A percentile compares a stretch with the other conserved stretches of the same genome.
These are phyloP conservation scores for Drosophila melanosoma DNA, from an alignment of 2,888 invertebrate genomes.

Conservation along the genomic window DNA sequence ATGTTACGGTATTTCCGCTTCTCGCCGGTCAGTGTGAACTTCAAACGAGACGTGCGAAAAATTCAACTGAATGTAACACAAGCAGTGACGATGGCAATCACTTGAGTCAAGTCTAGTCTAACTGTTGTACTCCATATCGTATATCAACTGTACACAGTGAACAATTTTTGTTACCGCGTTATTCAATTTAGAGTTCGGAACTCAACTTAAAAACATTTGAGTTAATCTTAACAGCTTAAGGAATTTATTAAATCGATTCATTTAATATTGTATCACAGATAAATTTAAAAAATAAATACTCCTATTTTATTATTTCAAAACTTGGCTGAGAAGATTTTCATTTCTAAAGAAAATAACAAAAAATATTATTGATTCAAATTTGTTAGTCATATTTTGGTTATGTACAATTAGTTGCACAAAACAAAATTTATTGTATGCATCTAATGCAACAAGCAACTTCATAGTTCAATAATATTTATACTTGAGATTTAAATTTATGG, in stretches of 20 bases:
- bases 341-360: not conserved
- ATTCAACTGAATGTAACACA: slow-evolving; percentile 70
- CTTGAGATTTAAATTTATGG: not conserved
- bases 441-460: not conserved
- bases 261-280: not conserved
- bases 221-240: not conserved
- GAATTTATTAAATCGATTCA: not conserved
- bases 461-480: not conserved
- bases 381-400: not conserved
- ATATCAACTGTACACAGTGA: slow-evolving; percentile 1
- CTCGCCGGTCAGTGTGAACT: slow-evolving; percentile 50
- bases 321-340: not conserved
- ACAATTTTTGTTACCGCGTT: not conserved
- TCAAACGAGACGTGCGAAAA: slow-evolving; percentile 73
- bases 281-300: not conserved
- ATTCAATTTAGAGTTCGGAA: not conserved
- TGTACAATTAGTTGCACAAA: not conserved
- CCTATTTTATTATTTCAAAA: not conserved
- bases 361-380: not conserved
- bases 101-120: slow-evolving; percentile 34
- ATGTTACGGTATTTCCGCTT: slow-evolving; percentile 71
- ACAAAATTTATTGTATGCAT: not conserved
- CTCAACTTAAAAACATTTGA: not conserved
- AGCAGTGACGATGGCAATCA: slow-evolving; percentile 32
- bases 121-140: not conserved